phyloP scores from a whole-genome alignment of 2,888 invertebrate genomes.

The Carpatolechia fugitivella region DNA sequence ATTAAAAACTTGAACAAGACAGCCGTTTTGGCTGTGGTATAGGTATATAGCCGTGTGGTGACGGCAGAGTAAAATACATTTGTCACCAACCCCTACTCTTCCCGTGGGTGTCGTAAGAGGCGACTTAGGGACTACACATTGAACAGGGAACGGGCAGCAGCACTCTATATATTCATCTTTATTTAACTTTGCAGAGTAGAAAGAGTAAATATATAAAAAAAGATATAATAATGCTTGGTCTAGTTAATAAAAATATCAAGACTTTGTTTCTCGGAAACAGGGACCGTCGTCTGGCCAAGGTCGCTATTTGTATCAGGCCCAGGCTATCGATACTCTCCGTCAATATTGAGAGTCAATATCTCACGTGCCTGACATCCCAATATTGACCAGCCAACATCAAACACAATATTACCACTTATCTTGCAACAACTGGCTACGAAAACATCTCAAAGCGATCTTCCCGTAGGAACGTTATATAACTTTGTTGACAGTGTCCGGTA shows the following conservation, averaged over 20 bases:
- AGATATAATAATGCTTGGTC: no score
- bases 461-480: slow-evolving; percentile 46
- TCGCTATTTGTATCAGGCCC: slow-evolving; percentile 47
- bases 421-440: slow-evolving; percentile 66
- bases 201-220: no score
- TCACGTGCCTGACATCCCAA: slow-evolving; percentile 68
- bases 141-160: no score
- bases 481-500: slow-evolving; percentile 57
- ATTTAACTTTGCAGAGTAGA: no score
- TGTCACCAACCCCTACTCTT: no score
- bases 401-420: slow-evolving; percentile 77
- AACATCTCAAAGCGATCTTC: slow-evolving; percentile 59
- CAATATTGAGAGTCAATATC: slow-evolving; percentile 73
- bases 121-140: no score
- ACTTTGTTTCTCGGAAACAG: slow-evolving; percentile 41
- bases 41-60: no score
- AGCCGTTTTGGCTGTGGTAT: no score
- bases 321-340: slow-evolving; percentile 66
- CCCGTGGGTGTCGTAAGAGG: no score
- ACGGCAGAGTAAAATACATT: no score
- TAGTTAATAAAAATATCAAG: background rate
- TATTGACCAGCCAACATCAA: slow-evolving; percentile 71
- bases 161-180: no score
- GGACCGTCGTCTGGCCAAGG: slow-evolving; percentile 51
- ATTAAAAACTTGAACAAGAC: no score